Conservation (phyloP, 2,797 vertebrate species). For the Hydrolagus colliei region DNA sequence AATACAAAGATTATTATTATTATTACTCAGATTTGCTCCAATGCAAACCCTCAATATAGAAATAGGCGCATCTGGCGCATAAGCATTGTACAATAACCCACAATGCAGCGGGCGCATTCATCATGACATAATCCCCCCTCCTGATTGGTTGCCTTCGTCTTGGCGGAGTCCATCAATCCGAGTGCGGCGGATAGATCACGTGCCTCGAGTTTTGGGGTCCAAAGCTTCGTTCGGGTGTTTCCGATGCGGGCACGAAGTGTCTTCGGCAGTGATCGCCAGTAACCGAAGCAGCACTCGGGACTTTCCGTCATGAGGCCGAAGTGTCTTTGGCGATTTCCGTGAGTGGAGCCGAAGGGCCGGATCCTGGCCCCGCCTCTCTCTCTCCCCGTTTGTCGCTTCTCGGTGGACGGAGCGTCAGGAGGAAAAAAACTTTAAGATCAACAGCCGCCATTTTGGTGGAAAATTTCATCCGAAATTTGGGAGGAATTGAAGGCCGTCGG, state of each 20-base stretch:
- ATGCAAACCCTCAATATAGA: too few species aligned
- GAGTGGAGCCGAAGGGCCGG: neutral
- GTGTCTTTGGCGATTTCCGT: neutral
- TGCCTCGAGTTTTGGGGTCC: neutral
- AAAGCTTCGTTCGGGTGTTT: constrained; percentile 24
- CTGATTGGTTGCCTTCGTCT: neutral
- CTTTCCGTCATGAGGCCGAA: too few species aligned
- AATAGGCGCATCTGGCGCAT: neutral
- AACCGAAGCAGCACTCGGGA: too few species aligned
- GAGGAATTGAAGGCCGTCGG: constrained; percentile 23
- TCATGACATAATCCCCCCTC: neutral
- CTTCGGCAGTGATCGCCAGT: too few species aligned
- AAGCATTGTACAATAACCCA: neutral
- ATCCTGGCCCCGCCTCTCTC: neutral
- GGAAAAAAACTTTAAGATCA: constrained; percentile 34
- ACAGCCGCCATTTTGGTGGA: constrained; percentile 35
- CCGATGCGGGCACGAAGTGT: neutral
- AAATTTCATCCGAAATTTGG: constrained; percentile 23
- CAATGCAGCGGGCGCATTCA: neutral
- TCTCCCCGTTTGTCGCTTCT: neutral
- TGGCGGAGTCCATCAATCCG: neutral
- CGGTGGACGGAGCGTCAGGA: constrained; percentile 32
- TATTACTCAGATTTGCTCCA: too few species aligned
- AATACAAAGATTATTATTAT: too few species aligned
- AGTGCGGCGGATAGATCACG: neutral